phyloP scores from a whole-genome alignment of 2,113 vertebrate species.

The Perognathus longimembris region DNA sequence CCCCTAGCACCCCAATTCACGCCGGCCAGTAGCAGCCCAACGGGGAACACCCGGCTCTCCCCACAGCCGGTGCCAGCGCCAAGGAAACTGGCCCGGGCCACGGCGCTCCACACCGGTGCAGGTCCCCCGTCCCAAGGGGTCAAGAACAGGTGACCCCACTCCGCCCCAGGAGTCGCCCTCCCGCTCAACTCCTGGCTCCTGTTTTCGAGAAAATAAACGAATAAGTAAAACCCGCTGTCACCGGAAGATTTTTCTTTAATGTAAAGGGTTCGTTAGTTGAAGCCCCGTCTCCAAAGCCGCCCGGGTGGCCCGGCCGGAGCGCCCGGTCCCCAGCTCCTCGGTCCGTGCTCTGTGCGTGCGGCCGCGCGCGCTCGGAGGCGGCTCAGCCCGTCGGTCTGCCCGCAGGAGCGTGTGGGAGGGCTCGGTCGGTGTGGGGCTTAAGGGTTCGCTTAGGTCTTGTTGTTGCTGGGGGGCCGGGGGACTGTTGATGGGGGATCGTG shows the following conservation, averaged over 20 bases:
- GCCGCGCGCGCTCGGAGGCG: no score
- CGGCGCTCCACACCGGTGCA: neutral
- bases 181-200: slow-evolving; percentile 33
- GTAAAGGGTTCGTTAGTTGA: slow-evolving; percentile 72
- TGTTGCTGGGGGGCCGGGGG: neutral
- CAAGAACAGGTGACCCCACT: slow-evolving; percentile 33
- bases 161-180: neutral
- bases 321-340: neutral
- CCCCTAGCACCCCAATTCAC: neutral
- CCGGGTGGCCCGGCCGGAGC: slow-evolving; percentile 29
- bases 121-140: neutral
- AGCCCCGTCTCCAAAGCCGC: slow-evolving; percentile 51
- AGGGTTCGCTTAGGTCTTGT: slow-evolving; percentile 35
- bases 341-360: no score
- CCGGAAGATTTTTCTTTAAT: slow-evolving; percentile 80
- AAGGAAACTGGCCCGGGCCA: neutral
- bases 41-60: neutral
- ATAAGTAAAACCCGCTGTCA: slow-evolving; percentile 74
- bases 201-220: slow-evolving; percentile 76
- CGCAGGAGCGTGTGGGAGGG: slow-evolving; percentile 45
- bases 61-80: neutral
- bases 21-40: neutral
- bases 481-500: neutral
- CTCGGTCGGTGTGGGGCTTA: slow-evolving; percentile 57
- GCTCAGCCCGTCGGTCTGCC: slow-evolving; percentile 1